Conservation (phyloP, 1,140 invertebrate genomes). For the Polyergus mexicanus region DNA sequence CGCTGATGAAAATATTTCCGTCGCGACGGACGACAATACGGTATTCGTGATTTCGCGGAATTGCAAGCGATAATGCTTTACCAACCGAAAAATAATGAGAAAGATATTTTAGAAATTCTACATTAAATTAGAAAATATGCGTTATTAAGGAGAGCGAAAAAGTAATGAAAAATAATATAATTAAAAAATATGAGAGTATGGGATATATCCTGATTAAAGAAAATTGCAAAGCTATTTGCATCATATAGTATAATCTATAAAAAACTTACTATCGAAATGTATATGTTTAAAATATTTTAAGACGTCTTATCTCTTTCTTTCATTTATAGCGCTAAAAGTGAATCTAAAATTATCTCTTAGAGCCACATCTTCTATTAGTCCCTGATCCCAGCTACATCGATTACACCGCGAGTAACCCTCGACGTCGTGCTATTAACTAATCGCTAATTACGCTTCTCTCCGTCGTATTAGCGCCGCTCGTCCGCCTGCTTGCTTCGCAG, state of each 20-base stretch:
- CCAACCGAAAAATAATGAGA: neutral
- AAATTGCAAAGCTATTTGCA: neutral
- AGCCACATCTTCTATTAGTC: neutral
- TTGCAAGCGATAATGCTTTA: constrained; percentile 20
- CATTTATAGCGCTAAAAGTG: neutral
- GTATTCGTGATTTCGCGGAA: constrained; percentile 18
- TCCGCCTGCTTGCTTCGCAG: neutral
- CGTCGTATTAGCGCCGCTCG: neutral
- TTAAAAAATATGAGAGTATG: neutral
- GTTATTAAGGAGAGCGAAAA: neutral
- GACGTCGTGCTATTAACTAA: constrained; percentile 51
- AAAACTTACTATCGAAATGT: neutral
- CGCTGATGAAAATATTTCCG: constrained; percentile 57
- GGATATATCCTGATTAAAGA: neutral
- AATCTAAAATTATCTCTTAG: constrained; percentile 3
- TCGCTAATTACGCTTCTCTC: constrained; percentile 53
- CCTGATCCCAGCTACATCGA: neutral
- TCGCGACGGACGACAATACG: constrained; percentile 3
- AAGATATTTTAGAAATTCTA: neutral
- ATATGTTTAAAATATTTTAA: neutral
- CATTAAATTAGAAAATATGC: neutral
- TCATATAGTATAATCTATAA: too few relatives aligned
- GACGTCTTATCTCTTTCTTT: neutral
- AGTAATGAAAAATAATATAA: neutral
- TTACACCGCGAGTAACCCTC: neutral